Evolutionary conservation across 2,113 vertebrate species (phyloP).

Genomic region (Vidua chalybeata): DNA sequence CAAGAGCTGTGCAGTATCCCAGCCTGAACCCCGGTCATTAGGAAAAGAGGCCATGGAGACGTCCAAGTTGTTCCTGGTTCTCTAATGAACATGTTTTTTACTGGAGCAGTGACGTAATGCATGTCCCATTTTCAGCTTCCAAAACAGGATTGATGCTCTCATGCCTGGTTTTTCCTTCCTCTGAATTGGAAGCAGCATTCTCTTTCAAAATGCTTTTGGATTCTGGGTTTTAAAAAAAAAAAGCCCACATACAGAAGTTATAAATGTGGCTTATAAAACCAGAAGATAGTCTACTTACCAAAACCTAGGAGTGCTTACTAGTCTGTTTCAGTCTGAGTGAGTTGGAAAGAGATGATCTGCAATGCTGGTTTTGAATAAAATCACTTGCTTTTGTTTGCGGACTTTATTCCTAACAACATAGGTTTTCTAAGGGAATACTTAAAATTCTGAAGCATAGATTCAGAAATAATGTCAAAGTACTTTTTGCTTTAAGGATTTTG

Average conservation of each 20-base stretch:
- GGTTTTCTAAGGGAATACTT: neutral
- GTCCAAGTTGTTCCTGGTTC: neutral
- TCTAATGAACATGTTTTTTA: neutral
- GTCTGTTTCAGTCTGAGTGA: neutral
- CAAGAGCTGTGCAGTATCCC: neutral
- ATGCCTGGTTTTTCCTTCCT: neutral
- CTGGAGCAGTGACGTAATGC: neutral
- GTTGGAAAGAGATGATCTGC: neutral
- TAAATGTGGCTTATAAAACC: neutral
- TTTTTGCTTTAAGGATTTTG: neutral
- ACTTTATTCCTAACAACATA: neutral
- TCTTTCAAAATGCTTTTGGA: neutral
- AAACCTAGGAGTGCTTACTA: neutral
- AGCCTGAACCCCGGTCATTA: neutral
- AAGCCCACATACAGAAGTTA: rapidly evolving
- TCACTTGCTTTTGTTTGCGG: neutral
- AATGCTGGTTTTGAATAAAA: neutral
- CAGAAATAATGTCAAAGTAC: neutral
- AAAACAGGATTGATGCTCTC: neutral
- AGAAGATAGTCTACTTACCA: neutral
- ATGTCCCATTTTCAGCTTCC: constrained; percentile 8
- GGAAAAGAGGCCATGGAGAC: neutral
- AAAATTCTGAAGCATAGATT: neutral
- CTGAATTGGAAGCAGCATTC: neutral
- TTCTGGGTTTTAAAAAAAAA: neutral